Base-by-base conservation (phyloP, 30 jellyfish, hydroid and myxozoan genomes). In the Calvadosia cruxmelitensis region DNA sequence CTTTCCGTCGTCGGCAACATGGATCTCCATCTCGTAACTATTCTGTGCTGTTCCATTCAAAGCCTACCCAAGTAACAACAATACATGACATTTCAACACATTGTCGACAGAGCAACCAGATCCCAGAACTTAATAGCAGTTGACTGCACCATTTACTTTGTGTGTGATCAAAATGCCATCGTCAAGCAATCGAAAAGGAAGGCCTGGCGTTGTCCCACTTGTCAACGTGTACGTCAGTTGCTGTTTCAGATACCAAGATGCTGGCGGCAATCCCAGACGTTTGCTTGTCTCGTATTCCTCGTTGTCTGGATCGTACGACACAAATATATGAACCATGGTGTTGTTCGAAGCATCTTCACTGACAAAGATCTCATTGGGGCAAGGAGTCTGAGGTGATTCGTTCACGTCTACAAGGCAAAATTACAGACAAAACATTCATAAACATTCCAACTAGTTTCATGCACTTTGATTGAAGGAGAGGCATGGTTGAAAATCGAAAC, bases 1-100 rank as follows among this genome's bases (percentile, higher is more conserved):
- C 70, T 34, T 63, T 1, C 93, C 93, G 33, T 79, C 93, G 64
- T 79, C 93, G 10, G 84, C 57, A 7, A 64, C 93, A 51, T 71
- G 64, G 0, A 79, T 3, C 0, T 71, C 24, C 27, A 79, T 31
- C 23, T 23, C 34, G 64, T 70, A 79, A 0, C 26, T 57, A 49
- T 50, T 57, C 52, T 69, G 52, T 1, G 52, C 64, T n/a, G 51
- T 12, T 33, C 84, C 51, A 71, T 64, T 68, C 53, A 79, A 48
- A 10, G 13, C 50, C 84, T 79, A 42, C 31, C 29, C 50, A 64
- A 29, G 27, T 20, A 75, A n/a, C n/a, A 27, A 0, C n/a, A n/a
- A n/a, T n/a, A n/a, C n/a, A n/a, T n/a, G n/a, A n/a, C n/a, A n/a
- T n/a, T n/a, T n/a, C n/a, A n/a, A n/a, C n/a, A n/a, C n/a, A n/a